phyloP scores from a whole-genome alignment of 2,113 vertebrate species.

The Delphinus delphis region DNA sequence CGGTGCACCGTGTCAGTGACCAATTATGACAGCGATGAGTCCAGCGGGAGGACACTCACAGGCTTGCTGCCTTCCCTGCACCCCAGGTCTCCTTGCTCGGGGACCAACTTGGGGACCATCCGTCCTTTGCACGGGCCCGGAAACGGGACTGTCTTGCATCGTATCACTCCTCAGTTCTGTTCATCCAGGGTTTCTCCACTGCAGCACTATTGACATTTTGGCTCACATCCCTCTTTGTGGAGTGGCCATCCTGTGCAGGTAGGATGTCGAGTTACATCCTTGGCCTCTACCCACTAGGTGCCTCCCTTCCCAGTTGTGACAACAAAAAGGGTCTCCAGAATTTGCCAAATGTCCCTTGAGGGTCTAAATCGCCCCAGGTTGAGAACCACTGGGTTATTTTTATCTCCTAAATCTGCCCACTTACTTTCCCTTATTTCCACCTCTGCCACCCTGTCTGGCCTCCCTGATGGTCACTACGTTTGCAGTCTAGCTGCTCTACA shows the following conservation, averaged over 20 bases:
- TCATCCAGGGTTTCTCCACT: neutral
- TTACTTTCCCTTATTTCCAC: neutral
- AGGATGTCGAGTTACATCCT: neutral
- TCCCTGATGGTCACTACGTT: neutral
- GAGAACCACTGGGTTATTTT: neutral
- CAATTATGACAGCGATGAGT: neutral
- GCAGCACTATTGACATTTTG: neutral
- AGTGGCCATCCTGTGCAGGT: neutral
- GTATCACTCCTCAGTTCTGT: neutral
- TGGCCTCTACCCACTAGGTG: neutral
- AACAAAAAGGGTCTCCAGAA: neutral
- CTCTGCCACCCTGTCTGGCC: neutral
- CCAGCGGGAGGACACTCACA: rapidly evolving
- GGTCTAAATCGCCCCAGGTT: neutral
- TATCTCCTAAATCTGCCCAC: neutral
- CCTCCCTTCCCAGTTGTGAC: neutral
- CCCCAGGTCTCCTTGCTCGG: neutral
- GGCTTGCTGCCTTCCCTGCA: neutral
- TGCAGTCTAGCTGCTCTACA: neutral
- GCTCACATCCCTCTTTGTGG: neutral
- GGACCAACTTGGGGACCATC: neutral
- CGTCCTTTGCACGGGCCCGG: neutral
- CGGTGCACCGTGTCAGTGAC: rapidly evolving
- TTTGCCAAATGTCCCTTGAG: neutral
- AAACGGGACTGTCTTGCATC: neutral